Conservation (phyloP, 2,888 invertebrate species). For the Tetheella fluctuosa region DNA sequence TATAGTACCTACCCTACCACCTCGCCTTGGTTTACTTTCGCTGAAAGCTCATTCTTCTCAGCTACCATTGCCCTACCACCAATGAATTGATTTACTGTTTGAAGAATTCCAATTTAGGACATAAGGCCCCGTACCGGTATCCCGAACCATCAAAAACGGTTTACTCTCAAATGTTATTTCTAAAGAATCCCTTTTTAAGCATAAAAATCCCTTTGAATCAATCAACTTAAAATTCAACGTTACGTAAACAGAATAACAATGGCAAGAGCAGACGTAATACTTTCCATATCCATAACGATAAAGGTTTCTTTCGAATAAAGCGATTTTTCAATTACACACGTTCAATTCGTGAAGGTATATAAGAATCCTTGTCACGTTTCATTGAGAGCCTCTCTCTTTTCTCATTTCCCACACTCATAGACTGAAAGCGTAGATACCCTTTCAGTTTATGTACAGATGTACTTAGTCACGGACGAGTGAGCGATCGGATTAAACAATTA, state of each 20-base stretch:
- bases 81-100: background rate
- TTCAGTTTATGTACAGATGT: too few relatives aligned
- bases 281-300: slow-evolving; percentile 14
- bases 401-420: slow-evolving; percentile 31
- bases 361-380: slow-evolving; percentile 31
- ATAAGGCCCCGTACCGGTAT: background rate
- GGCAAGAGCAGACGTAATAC: background rate
- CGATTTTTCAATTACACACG: slow-evolving; percentile 18
- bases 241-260: slow-evolving; percentile 1
- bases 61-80: too few relatives aligned
- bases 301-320: slow-evolving; percentile 8
- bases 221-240: background rate
- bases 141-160: background rate
- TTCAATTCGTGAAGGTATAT: slow-evolving; percentile 17
- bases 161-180: background rate
- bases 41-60: too few relatives aligned
- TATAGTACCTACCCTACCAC: too few relatives aligned
- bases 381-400: slow-evolving; percentile 27
- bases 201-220: slow-evolving; percentile 9
- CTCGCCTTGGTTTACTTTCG: too few relatives aligned
- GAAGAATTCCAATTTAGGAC: background rate
- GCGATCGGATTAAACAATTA: slow-evolving; percentile 38
- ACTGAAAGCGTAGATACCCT: slow-evolving; percentile 15
- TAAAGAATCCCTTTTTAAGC: background rate
- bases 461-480: slow-evolving; percentile 19